phyloP scores from a whole-genome alignment of 1,140 invertebrate species.

The Calycopis cecrops region DNA sequence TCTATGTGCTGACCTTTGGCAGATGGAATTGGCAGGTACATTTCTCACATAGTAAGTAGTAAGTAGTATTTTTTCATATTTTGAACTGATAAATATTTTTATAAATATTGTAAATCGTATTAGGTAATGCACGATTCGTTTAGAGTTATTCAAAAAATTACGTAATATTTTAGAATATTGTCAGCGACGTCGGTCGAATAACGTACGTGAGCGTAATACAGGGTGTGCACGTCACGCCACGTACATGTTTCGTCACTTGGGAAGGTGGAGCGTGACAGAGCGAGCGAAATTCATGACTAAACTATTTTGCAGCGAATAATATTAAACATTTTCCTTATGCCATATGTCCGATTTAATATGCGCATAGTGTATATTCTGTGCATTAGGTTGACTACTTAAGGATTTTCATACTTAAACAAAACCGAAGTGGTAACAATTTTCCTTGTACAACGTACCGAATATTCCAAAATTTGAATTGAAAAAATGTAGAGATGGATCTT shows the following conservation, averaged over 20 bases:
- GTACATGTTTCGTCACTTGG: conserved; percentile 48
- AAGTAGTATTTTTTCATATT: too few species aligned
- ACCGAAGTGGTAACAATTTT: neutral
- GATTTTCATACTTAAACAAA: too few species aligned
- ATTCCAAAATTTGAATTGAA: too few species aligned
- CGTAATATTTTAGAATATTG: conserved; percentile 39
- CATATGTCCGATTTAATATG: conserved; percentile 1
- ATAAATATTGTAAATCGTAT: too few species aligned
- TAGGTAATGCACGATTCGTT: neutral
- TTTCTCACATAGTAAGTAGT: too few species aligned
- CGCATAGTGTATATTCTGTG: neutral
- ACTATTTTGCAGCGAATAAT: conserved; percentile 5
- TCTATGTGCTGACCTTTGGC: too few species aligned
- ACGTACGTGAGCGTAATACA: conserved; percentile 37
- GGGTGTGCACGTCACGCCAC: conserved; percentile 24
- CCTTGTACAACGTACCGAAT: too few species aligned
- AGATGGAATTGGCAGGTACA: too few species aligned
- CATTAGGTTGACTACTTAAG: neutral
- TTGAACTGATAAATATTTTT: too few species aligned
- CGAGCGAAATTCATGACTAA: conserved; percentile 7
- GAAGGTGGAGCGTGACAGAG: conserved; percentile 10
- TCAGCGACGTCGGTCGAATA: conserved; percentile 29
- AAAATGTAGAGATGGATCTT: too few species aligned
- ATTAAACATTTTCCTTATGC: conserved; percentile 8
- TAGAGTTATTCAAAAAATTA: conserved; percentile 32